A percentile compares a stretch with the other conserved stretches of the same genome.
phyloP scores from a whole-genome alignment of 2,888 invertebrate species.

The Synergus japonicus region DNA sequence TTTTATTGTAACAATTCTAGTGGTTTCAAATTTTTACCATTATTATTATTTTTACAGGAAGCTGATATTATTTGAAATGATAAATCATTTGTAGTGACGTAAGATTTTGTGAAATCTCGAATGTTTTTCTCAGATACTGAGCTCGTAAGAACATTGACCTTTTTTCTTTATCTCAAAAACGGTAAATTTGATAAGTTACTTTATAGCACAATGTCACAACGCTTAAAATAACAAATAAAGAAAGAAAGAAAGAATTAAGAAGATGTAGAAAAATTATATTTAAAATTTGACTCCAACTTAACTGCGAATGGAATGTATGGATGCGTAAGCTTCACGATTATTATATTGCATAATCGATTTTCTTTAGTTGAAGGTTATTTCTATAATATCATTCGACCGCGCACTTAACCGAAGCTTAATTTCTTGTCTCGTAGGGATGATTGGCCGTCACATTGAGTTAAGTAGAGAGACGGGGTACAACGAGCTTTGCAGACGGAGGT shows the following conservation, averaged over 20 bases:
- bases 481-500: slow-evolving; percentile 30
- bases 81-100: neutral
- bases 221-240: neutral
- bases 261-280: too few species aligned
- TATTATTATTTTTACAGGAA: neutral
- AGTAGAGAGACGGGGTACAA: slow-evolving; percentile 46
- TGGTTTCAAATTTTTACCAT: too few species aligned
- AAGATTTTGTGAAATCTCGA: slow-evolving; percentile 1
- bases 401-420: slow-evolving; percentile 48
- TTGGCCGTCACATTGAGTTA: slow-evolving; percentile 53
- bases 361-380: neutral
- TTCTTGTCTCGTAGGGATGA: slow-evolving; percentile 45
- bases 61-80: neutral
- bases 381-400: slow-evolving; percentile 32
- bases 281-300: too few species aligned
- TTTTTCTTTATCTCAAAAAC: slow-evolving; percentile 16
- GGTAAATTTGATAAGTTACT: neutral
- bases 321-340: neutral
- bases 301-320: too few species aligned
- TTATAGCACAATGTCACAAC: neutral
- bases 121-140: slow-evolving; percentile 18
- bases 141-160: slow-evolving; percentile 19
- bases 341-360: neutral
- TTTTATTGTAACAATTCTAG: too few species aligned
- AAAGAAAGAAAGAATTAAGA: too few species aligned